Evolutionary conservation across 1,140 invertebrate genomes (phyloP).

Genomic region (Meteorus sp.): DNA sequence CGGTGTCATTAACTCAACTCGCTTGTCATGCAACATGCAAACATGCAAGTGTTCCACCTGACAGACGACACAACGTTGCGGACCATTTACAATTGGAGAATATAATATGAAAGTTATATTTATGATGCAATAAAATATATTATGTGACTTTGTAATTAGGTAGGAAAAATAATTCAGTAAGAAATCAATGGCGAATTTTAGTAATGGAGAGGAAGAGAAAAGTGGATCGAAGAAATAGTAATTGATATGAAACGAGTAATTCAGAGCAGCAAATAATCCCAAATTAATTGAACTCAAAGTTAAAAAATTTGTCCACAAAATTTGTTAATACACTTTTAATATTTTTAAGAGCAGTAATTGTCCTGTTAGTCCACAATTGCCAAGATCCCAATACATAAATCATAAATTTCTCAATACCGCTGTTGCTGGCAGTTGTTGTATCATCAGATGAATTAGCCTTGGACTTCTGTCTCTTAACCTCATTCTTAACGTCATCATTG

Average conservation of each 20-base stretch:
- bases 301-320: conserved; percentile 32
- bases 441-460: conserved; percentile 27
- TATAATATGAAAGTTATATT: background rate
- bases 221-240: too few species aligned
- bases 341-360: conserved; percentile 40
- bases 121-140: background rate
- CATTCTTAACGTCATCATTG: conserved; percentile 51
- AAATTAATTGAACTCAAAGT: too few species aligned
- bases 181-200: too few species aligned
- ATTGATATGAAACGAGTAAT: too few species aligned
- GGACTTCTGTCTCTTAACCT: conserved; percentile 53
- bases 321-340: conserved; percentile 40
- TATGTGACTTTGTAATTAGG: background rate
- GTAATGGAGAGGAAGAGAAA: too few species aligned
- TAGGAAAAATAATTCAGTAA: background rate
- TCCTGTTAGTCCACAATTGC: conserved; percentile 38
- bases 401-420: conserved; percentile 50
- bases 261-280: too few species aligned
- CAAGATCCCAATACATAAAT: conserved; percentile 42
- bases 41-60: conserved; percentile 14
- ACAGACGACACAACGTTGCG: background rate
- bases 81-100: background rate
- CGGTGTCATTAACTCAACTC: conserved; percentile 2
- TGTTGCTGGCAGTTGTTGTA: too few species aligned
- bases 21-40: conserved; percentile 19